Evolutionary conservation across 92 coral and sea anemone species (phyloP), one percentile per base, ranked within the genome.

Genomic region (Parazoanthus darwini): DNA sequence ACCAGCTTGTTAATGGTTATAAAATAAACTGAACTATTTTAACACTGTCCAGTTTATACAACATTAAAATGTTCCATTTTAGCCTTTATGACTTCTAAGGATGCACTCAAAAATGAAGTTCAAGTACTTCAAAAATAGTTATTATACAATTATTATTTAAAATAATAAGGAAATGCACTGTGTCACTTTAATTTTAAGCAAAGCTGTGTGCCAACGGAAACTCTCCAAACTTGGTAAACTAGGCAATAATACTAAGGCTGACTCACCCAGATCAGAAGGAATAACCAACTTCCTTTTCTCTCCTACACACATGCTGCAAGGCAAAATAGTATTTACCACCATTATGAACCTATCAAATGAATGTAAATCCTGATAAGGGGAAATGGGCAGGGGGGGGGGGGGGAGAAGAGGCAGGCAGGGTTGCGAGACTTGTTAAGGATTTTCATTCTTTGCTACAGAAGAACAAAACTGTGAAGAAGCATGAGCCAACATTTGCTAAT

Each of bases 231-330:
- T 3, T 36, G 33, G 25, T 26, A 80, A 77, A 20, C 23, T 0
- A 8, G 74, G 23, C 15, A 36, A 29, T 1, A 39, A 39, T 39
- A 39, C 4, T 37, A 13, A 78, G 86, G 11, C 67, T 1, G 18
- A 78, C 96, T 86, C 83, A 93, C 98, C 99, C 33, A 96, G 80
- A 89, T 93, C 93, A 71, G 98, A 92, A 36, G 98, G 99, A 50
- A 97, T 97, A 13, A 95, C 97, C 85, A 97, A 94, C 86, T 95
- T 97, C 82, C 99, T 89, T 89, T 97, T 97, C 74, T 95, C 99
- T 82, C 97, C 98, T 74, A 81, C 99, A 88, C 98, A 95, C 98
- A 95, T 97, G 70, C 99, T 97, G 85, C 44, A 79, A 82, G 39
- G 80, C 15, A 58, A 16, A 79, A 80, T 26, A 73, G 15, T 29